Evolutionary conservation across 2,797 vertebrate genomes (phyloP).

Genomic region (Hydrolagus colliei): DNA sequence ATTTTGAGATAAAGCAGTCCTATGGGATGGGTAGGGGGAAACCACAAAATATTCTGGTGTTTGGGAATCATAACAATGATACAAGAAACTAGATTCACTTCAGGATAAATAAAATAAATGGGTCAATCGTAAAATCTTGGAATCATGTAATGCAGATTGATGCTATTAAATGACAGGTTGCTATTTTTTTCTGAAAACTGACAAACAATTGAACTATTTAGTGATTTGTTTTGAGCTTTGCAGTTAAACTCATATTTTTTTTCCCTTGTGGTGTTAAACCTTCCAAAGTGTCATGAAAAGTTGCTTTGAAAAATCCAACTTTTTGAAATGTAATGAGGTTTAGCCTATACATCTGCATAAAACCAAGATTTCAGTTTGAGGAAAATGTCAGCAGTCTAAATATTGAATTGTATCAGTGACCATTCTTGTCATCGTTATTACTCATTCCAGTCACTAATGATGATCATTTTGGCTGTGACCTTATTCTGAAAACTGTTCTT

Average conservation of each 20-base stretch:
- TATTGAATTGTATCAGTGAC: constrained; percentile 8
- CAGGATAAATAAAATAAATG: not conserved
- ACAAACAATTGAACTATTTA: not conserved
- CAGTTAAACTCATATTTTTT: not conserved
- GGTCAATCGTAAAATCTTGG: not conserved
- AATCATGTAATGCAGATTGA: not conserved
- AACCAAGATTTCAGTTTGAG: not conserved
- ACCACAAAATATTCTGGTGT: too few species aligned
- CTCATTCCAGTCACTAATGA: not conserved
- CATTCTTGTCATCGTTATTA: constrained; percentile 7
- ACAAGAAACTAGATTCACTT: not conserved
- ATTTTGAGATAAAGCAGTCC: too few species aligned
- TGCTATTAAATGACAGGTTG: not conserved
- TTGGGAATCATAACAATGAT: not conserved
- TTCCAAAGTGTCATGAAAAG: constrained; percentile 17
- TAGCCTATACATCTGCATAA: not conserved
- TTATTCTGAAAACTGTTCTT: constrained; percentile 7
- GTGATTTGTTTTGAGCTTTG: not conserved
- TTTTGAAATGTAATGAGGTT: not conserved
- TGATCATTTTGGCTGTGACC: constrained; percentile 10
- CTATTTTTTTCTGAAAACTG: constrained; percentile 15
- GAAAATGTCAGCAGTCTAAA: constrained; percentile 14
- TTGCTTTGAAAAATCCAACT: constrained; percentile 3
- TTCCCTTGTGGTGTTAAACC: too few species aligned
- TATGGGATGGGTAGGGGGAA: too few species aligned